phyloP scores from a whole-genome alignment of 2,797 vertebrate species.

The Ceyx erithaca region DNA sequence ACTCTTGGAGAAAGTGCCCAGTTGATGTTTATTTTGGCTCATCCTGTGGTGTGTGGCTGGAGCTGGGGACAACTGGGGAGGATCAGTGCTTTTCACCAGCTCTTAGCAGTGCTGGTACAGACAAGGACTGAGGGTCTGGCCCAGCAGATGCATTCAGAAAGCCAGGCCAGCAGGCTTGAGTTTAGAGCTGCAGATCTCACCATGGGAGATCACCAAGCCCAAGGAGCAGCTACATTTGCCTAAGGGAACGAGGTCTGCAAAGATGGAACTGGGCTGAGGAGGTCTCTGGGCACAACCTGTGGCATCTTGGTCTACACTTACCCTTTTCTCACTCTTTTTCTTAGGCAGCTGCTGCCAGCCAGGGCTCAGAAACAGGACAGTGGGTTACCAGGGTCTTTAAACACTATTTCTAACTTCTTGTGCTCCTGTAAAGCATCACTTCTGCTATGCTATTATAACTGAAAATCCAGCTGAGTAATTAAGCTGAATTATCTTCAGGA shows the following conservation, averaged over 20 bases:
- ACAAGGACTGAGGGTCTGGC: not conserved
- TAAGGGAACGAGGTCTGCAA: not conserved
- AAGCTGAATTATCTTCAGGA: not conserved
- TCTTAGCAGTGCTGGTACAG: not conserved
- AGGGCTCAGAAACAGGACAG: not conserved
- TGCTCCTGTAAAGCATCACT: not conserved
- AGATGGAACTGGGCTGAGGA: not conserved
- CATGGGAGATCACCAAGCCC: not conserved
- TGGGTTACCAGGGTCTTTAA: not conserved
- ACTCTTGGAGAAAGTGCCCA: slow-evolving; percentile 51
- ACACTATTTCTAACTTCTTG: not conserved
- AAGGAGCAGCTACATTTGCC: not conserved
- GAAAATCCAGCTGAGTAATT: not conserved
- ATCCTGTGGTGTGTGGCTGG: not conserved
- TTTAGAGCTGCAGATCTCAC: slow-evolving; percentile 12
- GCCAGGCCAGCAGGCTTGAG: not conserved
- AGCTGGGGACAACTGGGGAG: not conserved
- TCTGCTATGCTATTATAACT: not conserved
- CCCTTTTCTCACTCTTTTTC: not conserved
- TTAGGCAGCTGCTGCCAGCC: not conserved
- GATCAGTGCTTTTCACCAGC: slow-evolving; percentile 51
- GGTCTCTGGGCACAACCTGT: not conserved
- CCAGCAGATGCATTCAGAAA: not conserved
- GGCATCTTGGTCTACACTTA: not conserved
- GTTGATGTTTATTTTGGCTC: slow-evolving; percentile 60